Evolutionary conservation across 2,888 invertebrate species (phyloP), one percentile per base, ranked within the genome.

Genomic region (Lathronympha strigana): DNA sequence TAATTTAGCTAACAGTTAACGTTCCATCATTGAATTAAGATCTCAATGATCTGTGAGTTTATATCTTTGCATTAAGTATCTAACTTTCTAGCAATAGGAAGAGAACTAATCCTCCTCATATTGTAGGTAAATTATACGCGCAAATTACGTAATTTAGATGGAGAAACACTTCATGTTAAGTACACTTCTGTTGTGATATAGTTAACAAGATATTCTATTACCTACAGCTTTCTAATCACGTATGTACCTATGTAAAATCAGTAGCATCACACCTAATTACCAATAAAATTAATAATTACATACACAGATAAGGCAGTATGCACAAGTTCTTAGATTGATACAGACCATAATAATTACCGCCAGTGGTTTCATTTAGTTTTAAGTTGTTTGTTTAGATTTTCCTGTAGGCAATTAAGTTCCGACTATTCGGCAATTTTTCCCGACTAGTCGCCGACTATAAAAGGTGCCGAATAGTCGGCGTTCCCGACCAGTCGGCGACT

Each of bases 71-170:
- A 43, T 64, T 58, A n/a, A n/a, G n/a, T n/a, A 58, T 51, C 57
- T 43, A 64, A 58, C 23, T 33, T 33, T 21, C 28, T 19, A 23
- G 40, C 47, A 53, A 38, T 31, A 63, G 50, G 57, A 63, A 57
- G 57, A 40, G 50, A 33, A 54, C 36, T 43, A 19, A 31, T 40
- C 21, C 15, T 45, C 23, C 17, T 11, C 8, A 25, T 33, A 57
- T 31, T 17, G 33, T 45, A 45, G 15, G 9, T 31, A 31, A 9
- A 15, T 25, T 61, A 53, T 47, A 33, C 55, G 5, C 13, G 15
- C 13, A 23, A 45, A 64, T 64, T 64, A 58, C 58, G 63, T 64
- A 21, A 58, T 33, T n/a, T 45, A 19, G 57, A 38, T 23, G 23
- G 53, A 3, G 53, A 36, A 53, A 53, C 15, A 36, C 53, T 21